Base-by-base conservation (phyloP, 2,888 invertebrate species). In the Coecobrya sp. region DNA sequence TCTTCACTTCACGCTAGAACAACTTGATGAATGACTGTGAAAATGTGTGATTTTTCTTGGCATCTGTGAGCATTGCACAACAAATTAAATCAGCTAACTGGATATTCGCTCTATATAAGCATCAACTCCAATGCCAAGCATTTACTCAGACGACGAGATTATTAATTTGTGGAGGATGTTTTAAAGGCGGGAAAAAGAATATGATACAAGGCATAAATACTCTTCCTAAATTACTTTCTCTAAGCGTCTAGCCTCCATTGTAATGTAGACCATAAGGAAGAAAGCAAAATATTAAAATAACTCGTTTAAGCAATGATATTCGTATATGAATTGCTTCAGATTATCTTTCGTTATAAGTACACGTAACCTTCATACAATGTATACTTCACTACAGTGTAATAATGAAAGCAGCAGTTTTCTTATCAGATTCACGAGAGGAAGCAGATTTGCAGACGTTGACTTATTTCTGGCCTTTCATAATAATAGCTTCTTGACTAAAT, bases 391-490 rank as follows among this genome's bases (percentile, higher is more conserved):
- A 16, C 68, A 13, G 30, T 10, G 42, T 52, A 5, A 79, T 25
- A 52, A 59, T 8, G 49, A 62, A 76, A 87, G 62, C 76, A 87
- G 62, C 76, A 59, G 36, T 89, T 92, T 93, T 52, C 76, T 93
- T 94, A 94, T 94, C 94, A 92, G 92, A 94, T 92, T 89, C 81
- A 82, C 86, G 93, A 94, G 93, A 89, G 93, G 92, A 91, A 94
- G 92, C 93, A 93, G 93, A 93, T 93, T 93, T 93, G 94, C 93
- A 92, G 93, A 94, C 93, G 94, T 93, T 93, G 93, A 93, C 93
- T 93, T 94, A 94, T 94, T 94, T 82, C 73, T 89, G 82, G 82
- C 84, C 87, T 87, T 86, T 86, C 70, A 84, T 86, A 85, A 89
- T 90, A 84, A 86, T 86, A 59, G 59, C 86, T 86, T 91, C 59